Base-by-base conservation (phyloP, 2,888 invertebrate genomes). In the Neocrepidodera transversa region DNA sequence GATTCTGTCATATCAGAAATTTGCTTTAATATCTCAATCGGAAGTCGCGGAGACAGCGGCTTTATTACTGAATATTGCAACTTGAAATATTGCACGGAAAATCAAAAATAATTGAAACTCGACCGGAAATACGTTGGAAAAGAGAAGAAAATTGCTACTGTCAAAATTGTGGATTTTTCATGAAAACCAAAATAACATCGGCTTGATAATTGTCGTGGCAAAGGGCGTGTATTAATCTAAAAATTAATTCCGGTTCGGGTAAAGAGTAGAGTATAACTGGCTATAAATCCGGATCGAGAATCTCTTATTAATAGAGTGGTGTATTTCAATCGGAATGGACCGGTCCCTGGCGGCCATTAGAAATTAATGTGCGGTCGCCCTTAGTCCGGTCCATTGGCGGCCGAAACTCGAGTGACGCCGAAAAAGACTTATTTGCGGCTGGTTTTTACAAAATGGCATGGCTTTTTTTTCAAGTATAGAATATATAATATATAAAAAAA, bases 291-390 rank as follows among this genome's bases (percentile, higher is more conserved):
- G 50, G 48, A 20, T 67, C 60, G 62, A 65, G 68, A 66, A 68
- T 69, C 68, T 70, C 67, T 70, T 70, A 70, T 70, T 70, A 70
- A 69, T 69, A 67, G 68, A 66, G 65, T 63, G 68, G 68, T 70
- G 67, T 70, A 65, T 69, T 69, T 67, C 70, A 70, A 65, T 69
- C 67, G 68, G 53, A 67, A 60, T 61, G 60, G 36, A n/a, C 48
- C 48, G 50, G 54, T 66, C 67, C 61, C 67, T 52, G 35, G 67
- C 57, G 69, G 65, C 38, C 60, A 62, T 65, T 60, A 69, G 65
- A 66, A 69, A 70, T 70, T 69, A 68, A 70, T 70, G 70, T 68
- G 68, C 64, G 68, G 68, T 43, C 26, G 17, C 13, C 36, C 50
- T 50, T 35, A 50, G 50, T 14, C 50, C 36, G 23, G 50, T 50